Base-by-base conservation (phyloP, 2,888 invertebrate genomes). In the Temnothorax ravouxi region DNA sequence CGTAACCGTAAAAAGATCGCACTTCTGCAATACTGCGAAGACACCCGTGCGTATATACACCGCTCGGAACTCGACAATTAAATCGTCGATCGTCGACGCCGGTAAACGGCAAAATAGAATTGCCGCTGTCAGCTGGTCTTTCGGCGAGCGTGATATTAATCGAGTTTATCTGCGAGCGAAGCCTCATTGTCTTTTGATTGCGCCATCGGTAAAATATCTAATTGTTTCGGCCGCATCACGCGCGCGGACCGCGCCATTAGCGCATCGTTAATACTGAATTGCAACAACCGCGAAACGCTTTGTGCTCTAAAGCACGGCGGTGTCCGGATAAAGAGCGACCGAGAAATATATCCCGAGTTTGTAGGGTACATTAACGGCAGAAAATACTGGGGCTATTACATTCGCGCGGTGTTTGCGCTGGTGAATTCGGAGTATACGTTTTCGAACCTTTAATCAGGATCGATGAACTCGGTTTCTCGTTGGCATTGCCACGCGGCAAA, bases 281-380 rank as follows among this genome's bases (percentile, higher is more conserved):
- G 79, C 72, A 71, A 47, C 79, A 71, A 71, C 79, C 79, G 38
- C 79, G 59, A 47, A 21, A 13, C 72, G 79, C 79, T 80, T 80
- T 80, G 79, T 71, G 79, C 79, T 47, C 47, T 38, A 47, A 80
- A 80, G 59, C 79, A 47, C 34, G 21, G 56, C 79, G 34, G 2
- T 4, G 15, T 15, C 1, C 34, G 71, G 71, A 59, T 80, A 80
- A 80, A 80, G 79, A 71, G 72, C 79, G 38, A 38, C 59, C 72
- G 71, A 80, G 79, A 80, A 80, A 80, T 80, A 80, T 80, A 80
- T 80, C 59, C 72, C 79, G 72, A 59, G 72, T 80, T 71, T 47
- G 59, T 59, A 47, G 79, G 77, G 79, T 79, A 71, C 79, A 80
- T 80, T 80, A 80, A 71, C 72, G 72, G 47, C 59, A 59, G 72